A percentile compares a stretch with the other conserved stretches of the same genome.
These are phyloP conservation scores for Hydropsyche betteni DNA, from an alignment of 2,888 invertebrate species.

Conservation along the genomic window DNA sequence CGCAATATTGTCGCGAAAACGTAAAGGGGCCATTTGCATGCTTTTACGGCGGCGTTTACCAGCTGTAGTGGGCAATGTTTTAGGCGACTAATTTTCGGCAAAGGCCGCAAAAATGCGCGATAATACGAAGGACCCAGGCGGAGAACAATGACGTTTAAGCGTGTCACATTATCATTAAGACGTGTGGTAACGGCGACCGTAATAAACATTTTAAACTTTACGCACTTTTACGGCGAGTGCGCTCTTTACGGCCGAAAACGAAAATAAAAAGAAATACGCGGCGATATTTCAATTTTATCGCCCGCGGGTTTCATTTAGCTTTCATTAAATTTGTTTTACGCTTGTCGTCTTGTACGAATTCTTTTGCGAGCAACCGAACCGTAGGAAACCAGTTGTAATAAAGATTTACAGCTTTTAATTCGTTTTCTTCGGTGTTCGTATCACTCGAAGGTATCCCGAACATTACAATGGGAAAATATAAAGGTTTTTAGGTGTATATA, in stretches of 20 bases:
- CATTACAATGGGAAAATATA: constrained; percentile 9
- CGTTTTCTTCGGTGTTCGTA: neutral
- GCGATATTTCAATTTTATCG: constrained; percentile 29
- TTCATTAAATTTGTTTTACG: constrained; percentile 27
- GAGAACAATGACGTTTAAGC: neutral
- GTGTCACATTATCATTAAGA: constrained; percentile 16
- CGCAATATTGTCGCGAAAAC: constrained; percentile 15
- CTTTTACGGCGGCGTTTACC: neutral
- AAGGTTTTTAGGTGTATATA: neutral
- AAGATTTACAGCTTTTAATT: constrained; percentile 31
- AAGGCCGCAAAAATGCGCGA: neutral
- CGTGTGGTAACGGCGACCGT: neutral
- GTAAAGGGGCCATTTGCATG: constrained; percentile 23
- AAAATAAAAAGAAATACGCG: neutral
- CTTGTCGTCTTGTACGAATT: constrained; percentile 7
- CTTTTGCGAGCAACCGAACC: neutral
- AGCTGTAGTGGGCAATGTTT: too few relatives aligned
- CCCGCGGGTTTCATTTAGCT: neutral
- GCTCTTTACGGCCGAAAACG: constrained; percentile 5
- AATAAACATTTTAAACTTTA: constrained; percentile 24
- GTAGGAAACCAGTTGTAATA: constrained; percentile 8
- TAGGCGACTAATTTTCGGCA: neutral
- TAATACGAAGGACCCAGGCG: neutral
- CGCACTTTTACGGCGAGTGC: constrained; percentile 8
- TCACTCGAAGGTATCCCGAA: constrained; percentile 6